Conservation (phyloP, 2,113 vertebrate species). For the Peromyscus leucopus region DNA sequence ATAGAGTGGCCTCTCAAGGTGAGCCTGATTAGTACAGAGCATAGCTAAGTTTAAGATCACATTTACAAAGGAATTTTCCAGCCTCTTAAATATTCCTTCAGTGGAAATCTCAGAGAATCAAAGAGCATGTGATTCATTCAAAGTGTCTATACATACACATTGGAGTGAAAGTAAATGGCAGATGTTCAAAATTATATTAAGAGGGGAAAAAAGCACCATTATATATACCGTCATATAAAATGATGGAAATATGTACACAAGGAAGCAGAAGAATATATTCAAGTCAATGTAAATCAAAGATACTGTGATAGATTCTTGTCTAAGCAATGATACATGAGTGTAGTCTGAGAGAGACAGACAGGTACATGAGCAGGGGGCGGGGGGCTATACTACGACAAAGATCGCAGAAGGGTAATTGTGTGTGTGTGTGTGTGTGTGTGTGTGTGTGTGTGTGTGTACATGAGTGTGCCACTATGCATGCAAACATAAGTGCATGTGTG, state of each 20-base stretch:
- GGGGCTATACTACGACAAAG: background rate
- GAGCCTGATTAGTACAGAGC: conserved; percentile 25
- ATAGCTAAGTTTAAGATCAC: conserved; percentile 13
- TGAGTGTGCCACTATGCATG: background rate
- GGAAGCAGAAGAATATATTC: background rate
- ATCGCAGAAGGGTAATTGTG: background rate
- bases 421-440: background rate
- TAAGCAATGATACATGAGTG: background rate
- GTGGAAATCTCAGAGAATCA: background rate
- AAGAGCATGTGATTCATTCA: conserved; percentile 11
- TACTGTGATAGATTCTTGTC: background rate
- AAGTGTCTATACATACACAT: background rate
- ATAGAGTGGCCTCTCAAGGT: background rate
- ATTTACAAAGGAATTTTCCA: background rate
- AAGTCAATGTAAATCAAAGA: background rate
- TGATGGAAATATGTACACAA: background rate
- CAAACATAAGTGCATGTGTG: background rate
- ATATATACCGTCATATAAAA: background rate
- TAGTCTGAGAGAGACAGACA: background rate
- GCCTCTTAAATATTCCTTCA: conserved; percentile 47
- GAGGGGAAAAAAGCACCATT: background rate
- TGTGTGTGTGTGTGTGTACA: background rate
- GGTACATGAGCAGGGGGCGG: fast-evolving
- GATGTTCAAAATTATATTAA: background rate
- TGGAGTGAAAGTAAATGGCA: background rate